Evolutionary conservation across 2,888 invertebrate species (phyloP).

Genomic region (Dicycla oo): DNA sequence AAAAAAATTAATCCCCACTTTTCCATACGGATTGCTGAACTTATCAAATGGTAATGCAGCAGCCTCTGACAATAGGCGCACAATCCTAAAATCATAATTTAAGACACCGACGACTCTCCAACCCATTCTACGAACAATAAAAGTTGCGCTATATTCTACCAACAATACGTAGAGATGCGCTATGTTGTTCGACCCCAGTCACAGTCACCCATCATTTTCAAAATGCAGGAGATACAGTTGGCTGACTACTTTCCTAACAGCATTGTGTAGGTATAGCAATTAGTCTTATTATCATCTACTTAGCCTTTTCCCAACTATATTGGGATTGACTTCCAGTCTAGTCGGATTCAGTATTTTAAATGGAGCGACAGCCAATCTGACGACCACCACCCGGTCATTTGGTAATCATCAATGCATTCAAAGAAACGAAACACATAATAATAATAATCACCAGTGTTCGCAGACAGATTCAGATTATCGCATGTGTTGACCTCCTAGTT

Average conservation of each 20-base stretch:
- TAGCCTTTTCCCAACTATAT: not conserved
- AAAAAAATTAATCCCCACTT: not conserved
- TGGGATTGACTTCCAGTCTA: not conserved
- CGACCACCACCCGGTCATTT: not conserved
- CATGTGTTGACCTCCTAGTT: not conserved
- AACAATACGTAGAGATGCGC: too few relatives aligned
- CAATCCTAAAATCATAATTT: not conserved
- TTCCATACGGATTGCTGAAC: not conserved
- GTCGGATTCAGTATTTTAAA: not conserved
- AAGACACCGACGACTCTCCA: not conserved
- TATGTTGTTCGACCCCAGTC: not conserved
- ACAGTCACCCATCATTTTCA: not conserved
- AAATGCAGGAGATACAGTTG: constrained; percentile 76
- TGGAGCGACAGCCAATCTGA: too few relatives aligned
- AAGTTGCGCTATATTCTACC: too few relatives aligned
- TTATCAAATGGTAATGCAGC: too few relatives aligned
- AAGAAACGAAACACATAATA: not conserved
- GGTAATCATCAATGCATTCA: too few relatives aligned
- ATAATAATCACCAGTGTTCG: not conserved
- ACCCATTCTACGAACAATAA: not conserved
- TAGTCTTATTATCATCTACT: not conserved
- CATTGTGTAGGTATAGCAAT: constrained; percentile 72
- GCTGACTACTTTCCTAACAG: constrained; percentile 75
- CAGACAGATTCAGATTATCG: not conserved
- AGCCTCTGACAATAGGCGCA: not conserved